Conservation (phyloP, 2,888 invertebrate species). For the Megaustenia siamemsis region DNA sequence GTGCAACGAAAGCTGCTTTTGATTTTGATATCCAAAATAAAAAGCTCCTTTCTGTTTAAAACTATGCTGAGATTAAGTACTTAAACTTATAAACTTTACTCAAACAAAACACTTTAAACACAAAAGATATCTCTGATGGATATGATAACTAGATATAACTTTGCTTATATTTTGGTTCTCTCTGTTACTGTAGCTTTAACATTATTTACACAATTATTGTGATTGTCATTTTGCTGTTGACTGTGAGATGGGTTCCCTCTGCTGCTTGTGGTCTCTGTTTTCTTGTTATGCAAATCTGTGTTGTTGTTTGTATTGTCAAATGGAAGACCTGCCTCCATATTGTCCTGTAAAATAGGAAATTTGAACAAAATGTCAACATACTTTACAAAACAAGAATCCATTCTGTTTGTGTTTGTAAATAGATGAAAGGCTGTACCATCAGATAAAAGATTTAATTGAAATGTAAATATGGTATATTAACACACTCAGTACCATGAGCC, state of each 20-base stretch:
- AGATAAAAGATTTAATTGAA: no score
- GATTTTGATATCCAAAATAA: no score
- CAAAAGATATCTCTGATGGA: not conserved
- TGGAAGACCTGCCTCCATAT: not conserved
- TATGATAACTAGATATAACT: not conserved
- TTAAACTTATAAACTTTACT: no score
- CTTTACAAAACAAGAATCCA: not conserved
- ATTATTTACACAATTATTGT: not conserved
- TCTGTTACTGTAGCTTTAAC: not conserved
- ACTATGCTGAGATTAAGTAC: no score
- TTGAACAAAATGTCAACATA: not conserved
- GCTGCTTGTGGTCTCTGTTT: not conserved
- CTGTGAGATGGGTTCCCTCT: not conserved
- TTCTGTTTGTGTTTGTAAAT: no score
- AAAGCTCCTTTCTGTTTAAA: no score
- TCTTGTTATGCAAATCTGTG: not conserved
- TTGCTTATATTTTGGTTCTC: not conserved
- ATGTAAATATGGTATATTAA: no score
- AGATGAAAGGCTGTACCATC: no score
- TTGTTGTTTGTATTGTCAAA: not conserved
- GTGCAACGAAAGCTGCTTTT: no score
- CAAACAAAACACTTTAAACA: not conserved
- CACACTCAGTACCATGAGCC: no score
- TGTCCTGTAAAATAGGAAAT: not conserved
- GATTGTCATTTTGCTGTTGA: not conserved